Percentiles rank a stretch among this genome's conserved stretches.
These are phyloP conservation scores for Henicopernis longicauda DNA, from an alignment of 2,113 vertebrate genomes.

Conservation along the genomic window DNA sequence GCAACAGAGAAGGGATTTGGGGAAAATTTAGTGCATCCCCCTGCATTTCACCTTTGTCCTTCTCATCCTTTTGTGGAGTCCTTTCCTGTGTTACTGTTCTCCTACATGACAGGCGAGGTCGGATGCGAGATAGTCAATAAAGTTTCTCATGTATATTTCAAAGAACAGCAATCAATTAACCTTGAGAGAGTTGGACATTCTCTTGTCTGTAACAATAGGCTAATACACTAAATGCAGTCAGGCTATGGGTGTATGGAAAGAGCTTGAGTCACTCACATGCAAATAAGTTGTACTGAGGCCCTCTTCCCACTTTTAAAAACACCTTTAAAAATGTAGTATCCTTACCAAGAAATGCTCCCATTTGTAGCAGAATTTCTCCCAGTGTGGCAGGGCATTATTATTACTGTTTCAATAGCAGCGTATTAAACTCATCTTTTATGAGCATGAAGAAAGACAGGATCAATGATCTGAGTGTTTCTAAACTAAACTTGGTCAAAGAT, in stretches of 20 bases:
- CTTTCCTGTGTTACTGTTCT: slow-evolving; percentile 3
- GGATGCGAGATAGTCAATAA: slow-evolving; percentile 58
- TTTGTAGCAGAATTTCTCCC: not conserved
- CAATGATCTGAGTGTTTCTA: not conserved
- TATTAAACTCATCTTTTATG: not conserved
- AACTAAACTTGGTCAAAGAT: slow-evolving; percentile 10
- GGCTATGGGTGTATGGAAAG: not conserved
- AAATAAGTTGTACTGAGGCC: not conserved
- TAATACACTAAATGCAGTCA: not conserved
- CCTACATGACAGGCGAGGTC: slow-evolving; percentile 61
- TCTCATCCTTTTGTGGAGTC: slow-evolving; percentile 16
- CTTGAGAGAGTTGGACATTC: slow-evolving; percentile 59
- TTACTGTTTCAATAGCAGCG: not conserved
- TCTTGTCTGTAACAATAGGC: slow-evolving; percentile 51
- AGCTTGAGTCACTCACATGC: not conserved
- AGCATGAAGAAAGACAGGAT: not conserved
- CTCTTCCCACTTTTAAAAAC: not conserved
- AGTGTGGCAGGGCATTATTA: not conserved
- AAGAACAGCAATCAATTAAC: slow-evolving; percentile 72
- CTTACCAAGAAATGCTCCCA: not conserved
- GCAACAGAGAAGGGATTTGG: not conserved
- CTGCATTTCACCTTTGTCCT: slow-evolving; percentile 51
- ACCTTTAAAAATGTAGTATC: not conserved
- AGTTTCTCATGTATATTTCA: slow-evolving; percentile 68
- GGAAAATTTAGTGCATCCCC: not conserved